A percentile compares a stretch with the other conserved stretches of the same genome.
Conservation (phyloP, 2,113 vertebrate species). For the Oncorhynchus masou region DNA sequence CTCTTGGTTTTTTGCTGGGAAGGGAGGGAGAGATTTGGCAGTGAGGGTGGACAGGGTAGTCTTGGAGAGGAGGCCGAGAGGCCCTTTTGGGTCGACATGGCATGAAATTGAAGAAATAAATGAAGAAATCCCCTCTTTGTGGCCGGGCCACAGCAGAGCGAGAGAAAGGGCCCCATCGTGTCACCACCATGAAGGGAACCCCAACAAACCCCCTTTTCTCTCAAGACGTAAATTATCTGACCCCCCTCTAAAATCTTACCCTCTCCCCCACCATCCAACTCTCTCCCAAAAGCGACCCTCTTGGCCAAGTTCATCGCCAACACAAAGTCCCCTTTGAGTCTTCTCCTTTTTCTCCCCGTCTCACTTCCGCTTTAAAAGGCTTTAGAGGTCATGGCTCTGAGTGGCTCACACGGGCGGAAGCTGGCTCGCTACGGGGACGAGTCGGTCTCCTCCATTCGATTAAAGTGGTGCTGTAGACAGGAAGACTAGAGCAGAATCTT, state of each 20-base stretch:
- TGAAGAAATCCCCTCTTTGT: constrained; percentile 85
- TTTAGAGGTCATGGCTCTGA: constrained; percentile 82
- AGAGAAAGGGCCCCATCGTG: constrained; percentile 79
- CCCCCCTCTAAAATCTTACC: constrained; percentile 2
- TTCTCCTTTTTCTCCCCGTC: constrained; percentile 41
- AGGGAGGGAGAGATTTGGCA: constrained; percentile 33
- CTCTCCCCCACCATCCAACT: constrained; percentile 58
- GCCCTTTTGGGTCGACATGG: constrained; percentile 69
- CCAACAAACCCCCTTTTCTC: constrained; percentile 68
- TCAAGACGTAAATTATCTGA: constrained; percentile 51
- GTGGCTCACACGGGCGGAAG: constrained; percentile 79
- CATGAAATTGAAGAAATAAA: constrained; percentile 85
- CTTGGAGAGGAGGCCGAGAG: constrained; percentile 64
- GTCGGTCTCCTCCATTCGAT: constrained; percentile 18
- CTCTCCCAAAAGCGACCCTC: constrained; percentile 69
- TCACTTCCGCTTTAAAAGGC: constrained; percentile 87
- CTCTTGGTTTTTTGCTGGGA: constrained; percentile 49
- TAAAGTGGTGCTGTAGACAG: constrained; percentile 17
- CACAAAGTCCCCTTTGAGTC: constrained; percentile 85
- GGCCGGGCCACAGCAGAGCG: constrained; percentile 71
- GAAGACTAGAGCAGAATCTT: constrained; percentile 24
- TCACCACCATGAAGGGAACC: constrained; percentile 68
- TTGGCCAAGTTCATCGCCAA: constrained; percentile 52
- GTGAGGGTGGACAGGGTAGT: constrained; percentile 67
- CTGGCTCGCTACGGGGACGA: constrained; percentile 45